Evolutionary conservation across 2,113 vertebrate species (phyloP), one percentile per base, ranked within the genome.

Genomic region (Carettochelys insculpta): DNA sequence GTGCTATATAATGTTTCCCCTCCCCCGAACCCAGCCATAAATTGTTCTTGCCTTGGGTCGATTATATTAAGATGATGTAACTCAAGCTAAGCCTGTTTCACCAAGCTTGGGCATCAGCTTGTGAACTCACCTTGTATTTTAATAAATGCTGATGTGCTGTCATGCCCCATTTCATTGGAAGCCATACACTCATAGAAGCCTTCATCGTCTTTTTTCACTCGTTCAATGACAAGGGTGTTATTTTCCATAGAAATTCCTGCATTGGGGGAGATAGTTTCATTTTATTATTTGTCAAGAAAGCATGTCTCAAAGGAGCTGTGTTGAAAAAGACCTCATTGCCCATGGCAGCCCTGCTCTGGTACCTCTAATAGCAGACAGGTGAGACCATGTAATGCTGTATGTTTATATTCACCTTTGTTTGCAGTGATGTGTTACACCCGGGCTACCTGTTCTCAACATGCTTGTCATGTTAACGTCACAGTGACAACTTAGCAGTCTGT

Each of bases 191-290:
- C 97, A 2, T 99, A 99, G 50, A 98, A 92, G 41, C 99, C 99
- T 91, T 99, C 99, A 0, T 99, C 99, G 1, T 99, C 98, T 94
- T 99, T 99, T 94, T 99, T 99, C 91, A 99, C 98, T 91, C 99
- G 96, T 83, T 99, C 98, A 8, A 99, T 99, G 85, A 97, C 97
- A 95, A 99, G 96, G 25, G 93, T 94, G 1, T 98, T 98, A 10
- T 98, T 97, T 22, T 97, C 95, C 88, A 96, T 97, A 38, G 97
- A 98, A 93, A 99, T 98, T 54, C 99, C 99, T 99, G 97, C 8
- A 91, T 90, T 61, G 31, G 51, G 88, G 54, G 24, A 87, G 83
- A 56, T n/a, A 0, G 34, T 68, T 88, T 88, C 85, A 61, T 85
- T 43, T 38, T 20, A 54, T 10, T 41, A 8, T 45, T 11, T 82